phyloP scores from a whole-genome alignment of 2,888 invertebrate species.

The Linnaemya tessellans region DNA sequence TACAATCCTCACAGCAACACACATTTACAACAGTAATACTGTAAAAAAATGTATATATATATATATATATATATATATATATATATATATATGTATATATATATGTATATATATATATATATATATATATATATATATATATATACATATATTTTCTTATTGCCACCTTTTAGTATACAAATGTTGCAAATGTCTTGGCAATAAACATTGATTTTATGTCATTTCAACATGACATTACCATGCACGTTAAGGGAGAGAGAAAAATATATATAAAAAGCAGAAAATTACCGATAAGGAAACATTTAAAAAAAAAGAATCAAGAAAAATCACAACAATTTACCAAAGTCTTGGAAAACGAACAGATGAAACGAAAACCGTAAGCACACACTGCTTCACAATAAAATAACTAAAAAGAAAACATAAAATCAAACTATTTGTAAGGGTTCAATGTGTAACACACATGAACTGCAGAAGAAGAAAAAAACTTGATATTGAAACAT shows the following conservation, averaged over 20 bases:
- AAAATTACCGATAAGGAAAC: slow-evolving; percentile 36
- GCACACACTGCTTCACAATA: not conserved
- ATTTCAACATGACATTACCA: slow-evolving; percentile 71
- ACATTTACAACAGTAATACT: not conserved
- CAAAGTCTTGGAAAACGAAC: slow-evolving; percentile 39
- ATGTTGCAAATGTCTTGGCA: slow-evolving; percentile 70
- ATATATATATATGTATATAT: too few species aligned
- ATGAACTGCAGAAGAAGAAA: not conserved
- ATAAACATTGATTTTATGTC: slow-evolving; percentile 72
- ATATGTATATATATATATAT: too few species aligned
- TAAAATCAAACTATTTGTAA: slow-evolving; percentile 61
- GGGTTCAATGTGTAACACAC: slow-evolving; percentile 42
- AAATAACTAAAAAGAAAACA: slow-evolving; percentile 35
- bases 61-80: too few species aligned
- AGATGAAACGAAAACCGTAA: not conserved
- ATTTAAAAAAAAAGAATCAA: slow-evolving; percentile 21
- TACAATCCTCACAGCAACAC: not conserved
- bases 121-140: too few species aligned
- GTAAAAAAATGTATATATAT: not conserved
- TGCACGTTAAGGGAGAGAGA: slow-evolving; percentile 37
- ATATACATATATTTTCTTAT: too few species aligned
- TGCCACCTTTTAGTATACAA: slow-evolving; percentile 61
- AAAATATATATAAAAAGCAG: not conserved
- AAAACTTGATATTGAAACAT: slow-evolving; percentile 47
- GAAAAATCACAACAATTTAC: slow-evolving; percentile 70